Evolutionary conservation across 2,113 vertebrate genomes (phyloP).

Genomic region (Tachuris rubrigastra): DNA sequence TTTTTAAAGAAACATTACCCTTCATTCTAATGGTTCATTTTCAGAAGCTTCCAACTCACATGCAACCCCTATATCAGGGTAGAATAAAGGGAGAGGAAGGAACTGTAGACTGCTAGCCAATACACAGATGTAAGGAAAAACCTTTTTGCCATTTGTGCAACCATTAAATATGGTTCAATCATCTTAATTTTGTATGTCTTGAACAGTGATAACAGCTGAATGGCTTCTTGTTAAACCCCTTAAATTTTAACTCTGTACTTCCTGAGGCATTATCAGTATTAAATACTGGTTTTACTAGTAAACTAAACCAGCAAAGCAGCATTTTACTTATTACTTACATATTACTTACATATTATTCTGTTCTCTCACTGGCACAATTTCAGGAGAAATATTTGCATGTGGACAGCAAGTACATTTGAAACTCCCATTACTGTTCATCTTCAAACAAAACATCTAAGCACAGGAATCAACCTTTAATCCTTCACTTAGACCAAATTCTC

Average conservation of each 20-base stretch:
- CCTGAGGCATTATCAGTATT: neutral
- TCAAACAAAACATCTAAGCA: neutral
- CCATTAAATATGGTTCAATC: neutral
- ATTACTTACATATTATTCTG: too few relatives aligned
- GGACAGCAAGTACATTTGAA: neutral
- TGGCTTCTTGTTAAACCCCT: neutral
- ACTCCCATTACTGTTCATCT: neutral
- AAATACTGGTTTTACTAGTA: neutral
- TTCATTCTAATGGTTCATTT: neutral
- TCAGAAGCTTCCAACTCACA: neutral
- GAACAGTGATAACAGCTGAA: neutral
- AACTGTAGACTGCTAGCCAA: neutral
- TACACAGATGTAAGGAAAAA: neutral
- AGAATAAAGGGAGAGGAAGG: neutral
- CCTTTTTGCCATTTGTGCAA: neutral
- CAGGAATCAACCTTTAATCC: neutral
- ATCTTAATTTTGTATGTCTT: neutral
- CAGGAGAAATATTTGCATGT: neutral
- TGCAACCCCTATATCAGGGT: accelerated
- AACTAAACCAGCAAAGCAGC: neutral
- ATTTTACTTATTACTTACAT: too few relatives aligned
- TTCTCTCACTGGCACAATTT: neutral
- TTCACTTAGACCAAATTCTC: neutral
- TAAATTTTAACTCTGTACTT: neutral
- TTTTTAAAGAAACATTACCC: too few relatives aligned